Evolutionary conservation across 2,888 invertebrate genomes (phyloP).

Genomic region (Stenoptilia bipunctidactyla): DNA sequence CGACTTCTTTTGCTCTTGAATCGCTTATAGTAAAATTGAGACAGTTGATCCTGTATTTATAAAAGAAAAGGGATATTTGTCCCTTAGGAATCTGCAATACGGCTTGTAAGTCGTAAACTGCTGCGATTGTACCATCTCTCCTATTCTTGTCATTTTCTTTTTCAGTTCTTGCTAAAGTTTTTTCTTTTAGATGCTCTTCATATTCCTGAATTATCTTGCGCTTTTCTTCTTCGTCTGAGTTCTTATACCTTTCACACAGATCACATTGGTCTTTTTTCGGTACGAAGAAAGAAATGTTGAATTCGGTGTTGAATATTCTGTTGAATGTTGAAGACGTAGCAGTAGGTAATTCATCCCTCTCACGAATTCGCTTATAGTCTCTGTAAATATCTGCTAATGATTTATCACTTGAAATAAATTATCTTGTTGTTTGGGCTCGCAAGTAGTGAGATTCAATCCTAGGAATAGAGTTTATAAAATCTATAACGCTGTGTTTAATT

Average conservation of each 20-base stretch:
- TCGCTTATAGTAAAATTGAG: conserved; percentile 15
- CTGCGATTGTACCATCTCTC: conserved; percentile 1
- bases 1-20: conserved; percentile 9
- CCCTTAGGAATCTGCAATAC: conserved; percentile 3
- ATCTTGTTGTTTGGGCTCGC: conserved; percentile 5
- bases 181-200: conserved; percentile 4
- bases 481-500: conserved; percentile 12
- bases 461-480: conserved; percentile 12
- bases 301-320: conserved; percentile 6
- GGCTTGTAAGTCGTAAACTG: conserved; percentile 4
- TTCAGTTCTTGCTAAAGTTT: conserved; percentile 2
- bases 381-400: conserved; percentile 6
- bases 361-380: conserved; percentile 8
- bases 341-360: conserved; percentile 8
- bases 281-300: conserved; percentile 3
- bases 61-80: conserved; percentile 8
- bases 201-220: conserved; percentile 1
- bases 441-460: conserved; percentile 11
- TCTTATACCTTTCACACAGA: conserved; percentile 1
- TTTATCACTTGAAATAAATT: neutral
- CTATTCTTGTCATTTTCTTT: conserved; percentile 4
- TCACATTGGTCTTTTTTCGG: conserved; percentile 5
- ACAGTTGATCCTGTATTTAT: conserved; percentile 15
- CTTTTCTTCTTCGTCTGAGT: conserved; percentile 1
- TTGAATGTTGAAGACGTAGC: conserved; percentile 2